Evolutionary conservation across 2,888 invertebrate species (phyloP), one percentile per base, ranked within the genome.

Genomic region (Cephus spinipes): DNA sequence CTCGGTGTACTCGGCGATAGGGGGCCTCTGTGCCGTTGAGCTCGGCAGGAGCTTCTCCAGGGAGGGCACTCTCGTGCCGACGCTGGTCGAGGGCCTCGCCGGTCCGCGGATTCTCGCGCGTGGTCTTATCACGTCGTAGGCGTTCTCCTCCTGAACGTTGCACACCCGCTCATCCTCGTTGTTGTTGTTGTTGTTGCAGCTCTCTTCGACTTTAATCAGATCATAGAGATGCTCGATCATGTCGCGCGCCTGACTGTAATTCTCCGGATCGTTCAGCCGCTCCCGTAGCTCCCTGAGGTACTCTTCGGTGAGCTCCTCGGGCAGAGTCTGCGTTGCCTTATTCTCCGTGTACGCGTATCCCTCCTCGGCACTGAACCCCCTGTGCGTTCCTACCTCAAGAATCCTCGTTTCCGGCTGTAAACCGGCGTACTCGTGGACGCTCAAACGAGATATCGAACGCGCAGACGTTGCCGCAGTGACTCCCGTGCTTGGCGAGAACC

Each of bases 211-310:
- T 88, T 95, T 95, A 74, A 96, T 95, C 76, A 95, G 93, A 89
- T 95, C 96, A 86, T 96, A 96, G 11, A 96, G 92, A 85, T 95
- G 95, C 87, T 96, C 96, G 80, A 96, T 96, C 93, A 95, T 95
- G 90, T 96, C 95, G 69, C 95, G 93, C 3, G 96, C 96, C 87
- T 96, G 95, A 77, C 94, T 94, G 84, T 95, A 95, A 79, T 95
- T 95, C 77, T 94, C 94, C 0, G 96, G 96, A 87, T 95, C 95
- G 84, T 95, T 95, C 11, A 96, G 89, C 85, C 94, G 94, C 83
- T 95, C 94, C 78, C 95, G 93, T 30, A 96, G 92, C 82, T 94
- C 94, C 83, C 94, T 94, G 79, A 96, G 91, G 75, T 96, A 93
- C 85, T 96, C 96, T 84, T 95, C 94, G 0, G 96, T 96, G 74